Evolutionary conservation across 1,140 invertebrate genomes (phyloP).

Genomic region (Ridgeia piscesae): DNA sequence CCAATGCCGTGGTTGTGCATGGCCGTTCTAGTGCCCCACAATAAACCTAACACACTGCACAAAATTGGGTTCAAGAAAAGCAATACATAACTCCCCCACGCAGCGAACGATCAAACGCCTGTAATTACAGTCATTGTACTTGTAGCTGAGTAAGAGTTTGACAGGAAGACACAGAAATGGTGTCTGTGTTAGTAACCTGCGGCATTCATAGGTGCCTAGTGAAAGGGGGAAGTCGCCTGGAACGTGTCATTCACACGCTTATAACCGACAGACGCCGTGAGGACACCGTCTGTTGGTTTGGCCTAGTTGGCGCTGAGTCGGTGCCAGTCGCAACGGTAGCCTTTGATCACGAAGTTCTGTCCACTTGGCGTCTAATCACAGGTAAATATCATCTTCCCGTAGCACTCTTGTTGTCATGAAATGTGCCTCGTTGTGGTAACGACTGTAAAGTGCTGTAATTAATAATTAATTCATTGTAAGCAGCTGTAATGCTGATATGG

Average conservation of each 20-base stretch:
- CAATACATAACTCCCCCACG: neutral
- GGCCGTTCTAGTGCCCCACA: neutral
- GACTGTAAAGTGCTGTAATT: too few relatives aligned
- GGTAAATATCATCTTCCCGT: neutral
- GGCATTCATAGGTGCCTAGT: neutral
- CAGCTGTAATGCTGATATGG: too few relatives aligned
- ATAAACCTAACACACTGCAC: neutral
- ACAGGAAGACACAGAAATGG: neutral
- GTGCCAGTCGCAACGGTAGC: too few relatives aligned
- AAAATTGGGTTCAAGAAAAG: neutral
- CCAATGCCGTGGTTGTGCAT: neutral
- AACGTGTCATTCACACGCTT: neutral
- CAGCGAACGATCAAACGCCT: neutral
- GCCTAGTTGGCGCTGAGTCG: neutral
- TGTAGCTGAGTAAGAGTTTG: neutral
- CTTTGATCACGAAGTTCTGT: neutral
- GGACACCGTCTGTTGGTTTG: neutral
- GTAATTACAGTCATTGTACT: neutral
- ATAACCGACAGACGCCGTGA: neutral
- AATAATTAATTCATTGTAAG: too few relatives aligned
- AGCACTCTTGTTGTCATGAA: too few relatives aligned
- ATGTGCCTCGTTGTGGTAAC: too few relatives aligned
- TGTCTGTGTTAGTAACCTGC: neutral
- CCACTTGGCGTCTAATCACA: neutral
- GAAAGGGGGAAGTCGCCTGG: neutral